phyloP scores from a whole-genome alignment of 2,797 vertebrate species.

The Myripristis jacobus region DNA sequence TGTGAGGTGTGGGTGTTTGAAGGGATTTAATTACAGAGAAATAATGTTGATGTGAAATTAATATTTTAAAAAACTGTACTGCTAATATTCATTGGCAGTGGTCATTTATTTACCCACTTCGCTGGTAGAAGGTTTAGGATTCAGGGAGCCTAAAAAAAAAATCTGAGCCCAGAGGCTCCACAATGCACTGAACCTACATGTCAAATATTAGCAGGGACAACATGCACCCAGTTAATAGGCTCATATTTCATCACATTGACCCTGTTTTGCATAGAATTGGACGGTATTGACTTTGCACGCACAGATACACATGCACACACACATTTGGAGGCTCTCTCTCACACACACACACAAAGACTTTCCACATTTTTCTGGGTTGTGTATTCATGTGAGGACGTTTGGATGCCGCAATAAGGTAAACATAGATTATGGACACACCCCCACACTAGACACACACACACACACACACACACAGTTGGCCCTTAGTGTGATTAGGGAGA shows the following conservation, averaged over 20 bases:
- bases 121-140: no score
- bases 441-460: not conserved
- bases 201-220: not conserved
- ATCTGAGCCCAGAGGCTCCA: no score
- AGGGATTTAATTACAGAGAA: no score
- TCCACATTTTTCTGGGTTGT: not conserved
- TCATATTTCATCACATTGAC: conserved; percentile 7
- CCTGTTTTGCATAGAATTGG: not conserved
- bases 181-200: no score
- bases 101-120: no score
- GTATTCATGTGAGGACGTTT: no score
- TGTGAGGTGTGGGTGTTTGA: no score
- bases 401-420: no score
- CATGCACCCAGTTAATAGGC: not conserved
- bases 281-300: not conserved
- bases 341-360: conserved; percentile 1
- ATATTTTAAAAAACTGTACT: no score
- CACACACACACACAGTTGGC: not conserved
- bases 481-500: conserved; percentile 13
- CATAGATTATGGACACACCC: not conserved
- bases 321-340: not conserved
- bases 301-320: not conserved
- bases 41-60: no score
- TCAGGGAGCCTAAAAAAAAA: no score
- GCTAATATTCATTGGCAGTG: no score